These are phyloP conservation scores for Sylvia borin DNA, from an alignment of 2,797 vertebrate species.

Conservation along the genomic window DNA sequence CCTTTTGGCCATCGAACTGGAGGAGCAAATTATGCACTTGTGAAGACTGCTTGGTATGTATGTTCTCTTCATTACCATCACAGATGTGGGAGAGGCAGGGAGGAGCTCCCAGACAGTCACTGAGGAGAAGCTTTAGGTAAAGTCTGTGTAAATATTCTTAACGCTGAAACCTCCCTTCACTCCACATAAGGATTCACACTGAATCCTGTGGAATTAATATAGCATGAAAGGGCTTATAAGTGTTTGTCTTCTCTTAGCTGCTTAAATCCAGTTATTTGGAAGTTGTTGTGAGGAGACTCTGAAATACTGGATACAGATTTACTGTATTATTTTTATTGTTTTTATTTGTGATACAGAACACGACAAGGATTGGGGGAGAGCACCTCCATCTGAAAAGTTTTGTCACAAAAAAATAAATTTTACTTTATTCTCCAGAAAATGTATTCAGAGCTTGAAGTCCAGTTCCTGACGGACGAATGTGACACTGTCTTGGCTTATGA, in stretches of 20 bases:
- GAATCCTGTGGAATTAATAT: not conserved
- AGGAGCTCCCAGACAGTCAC: not conserved
- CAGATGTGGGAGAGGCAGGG: not conserved
- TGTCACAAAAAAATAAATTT: not conserved
- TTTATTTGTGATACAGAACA: not conserved
- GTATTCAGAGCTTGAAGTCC: conserved; percentile 86
- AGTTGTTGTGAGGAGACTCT: not conserved
- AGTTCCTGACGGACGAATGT: conserved; percentile 90
- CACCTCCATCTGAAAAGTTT: not conserved
- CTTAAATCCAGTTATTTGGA: not conserved
- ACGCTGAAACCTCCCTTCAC: not conserved
- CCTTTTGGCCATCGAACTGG: conserved; percentile 93
- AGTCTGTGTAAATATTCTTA: not conserved
- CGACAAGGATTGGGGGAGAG: not conserved
- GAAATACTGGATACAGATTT: not conserved
- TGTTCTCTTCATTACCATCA: not conserved
- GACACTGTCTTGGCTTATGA: conserved; percentile 95
- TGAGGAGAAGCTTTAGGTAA: not conserved
- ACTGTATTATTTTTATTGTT: not conserved
- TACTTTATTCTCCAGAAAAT: conserved; percentile 75
- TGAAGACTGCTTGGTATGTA: conserved; percentile 85
- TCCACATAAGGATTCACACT: not conserved
- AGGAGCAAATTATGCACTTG: conserved; percentile 90
- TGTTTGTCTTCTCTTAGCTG: not conserved
- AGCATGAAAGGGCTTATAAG: not conserved